phyloP scores from a whole-genome alignment of 2,797 vertebrate genomes.

The Acrocephalus scirpaceus region DNA sequence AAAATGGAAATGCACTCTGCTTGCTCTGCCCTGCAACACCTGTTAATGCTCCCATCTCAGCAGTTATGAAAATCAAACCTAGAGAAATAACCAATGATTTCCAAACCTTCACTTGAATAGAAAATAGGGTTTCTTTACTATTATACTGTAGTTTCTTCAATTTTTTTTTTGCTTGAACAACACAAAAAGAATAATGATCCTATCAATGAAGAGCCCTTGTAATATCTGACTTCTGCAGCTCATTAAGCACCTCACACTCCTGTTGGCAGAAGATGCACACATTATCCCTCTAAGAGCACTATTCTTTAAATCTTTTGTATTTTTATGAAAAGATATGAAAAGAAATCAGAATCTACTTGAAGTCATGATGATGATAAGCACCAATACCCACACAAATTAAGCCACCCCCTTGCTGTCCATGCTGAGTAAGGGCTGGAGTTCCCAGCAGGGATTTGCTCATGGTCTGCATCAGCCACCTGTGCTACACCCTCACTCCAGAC shows the following conservation, averaged over 20 bases:
- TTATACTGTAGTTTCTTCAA: not conserved
- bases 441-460: not conserved
- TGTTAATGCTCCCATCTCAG: not conserved
- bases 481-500: not conserved
- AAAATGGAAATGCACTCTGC: not conserved
- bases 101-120: not conserved
- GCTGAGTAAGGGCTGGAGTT: not conserved
- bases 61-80: not conserved
- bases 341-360: not conserved
- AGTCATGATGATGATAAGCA: not conserved
- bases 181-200: not conserved
- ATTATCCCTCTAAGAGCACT: not conserved
- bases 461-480: not conserved
- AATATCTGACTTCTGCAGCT: not conserved
- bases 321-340: not conserved
- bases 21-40: slow-evolving; percentile 38
- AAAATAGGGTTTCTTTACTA: not conserved
- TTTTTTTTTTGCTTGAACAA: not conserved
- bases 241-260: not conserved
- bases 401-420: accelerated
- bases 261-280: not conserved
- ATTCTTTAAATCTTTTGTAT: not conserved
- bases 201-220: not conserved
- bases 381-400: not conserved
- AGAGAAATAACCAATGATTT: slow-evolving; percentile 14